Percentiles rank a stretch among this genome's conserved stretches.
Evolutionary conservation across 2,888 invertebrate genomes (phyloP).

Genomic region (Subacronicta megacephala): DNA sequence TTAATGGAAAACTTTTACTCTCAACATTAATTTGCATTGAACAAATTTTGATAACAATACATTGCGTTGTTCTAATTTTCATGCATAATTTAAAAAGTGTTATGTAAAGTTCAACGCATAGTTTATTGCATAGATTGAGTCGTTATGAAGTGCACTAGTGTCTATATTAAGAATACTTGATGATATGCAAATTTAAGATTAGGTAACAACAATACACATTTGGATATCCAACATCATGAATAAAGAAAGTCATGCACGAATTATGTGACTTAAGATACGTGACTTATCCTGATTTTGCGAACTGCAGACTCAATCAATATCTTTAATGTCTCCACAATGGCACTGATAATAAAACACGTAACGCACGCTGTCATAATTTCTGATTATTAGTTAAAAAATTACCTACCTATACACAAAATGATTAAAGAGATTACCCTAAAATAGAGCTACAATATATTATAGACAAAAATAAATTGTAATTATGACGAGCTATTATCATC

Average conservation of each 20-base stretch:
- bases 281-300: slow-evolving; percentile 41
- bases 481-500: slow-evolving; percentile 6
- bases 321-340: slow-evolving; percentile 24
- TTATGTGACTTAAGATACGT: slow-evolving; percentile 37
- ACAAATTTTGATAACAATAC: slow-evolving; percentile 6
- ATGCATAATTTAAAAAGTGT: not conserved
- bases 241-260: slow-evolving; percentile 26
- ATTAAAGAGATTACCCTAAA: no score
- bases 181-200: slow-evolving; percentile 9
- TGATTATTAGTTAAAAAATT: not conserved
- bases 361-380: slow-evolving; percentile 4
- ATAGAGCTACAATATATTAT: no score
- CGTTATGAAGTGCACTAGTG: not conserved
- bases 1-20: slow-evolving; percentile 20
- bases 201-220: slow-evolving; percentile 16
- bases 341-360: slow-evolving; percentile 23
- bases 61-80: slow-evolving; percentile 9
- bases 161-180: slow-evolving; percentile 2
- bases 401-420: no score
- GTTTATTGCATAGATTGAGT: not conserved
- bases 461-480: not conserved
- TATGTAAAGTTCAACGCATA: not conserved
- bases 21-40: slow-evolving; percentile 16
- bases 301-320: slow-evolving; percentile 38
- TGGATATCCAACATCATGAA: slow-evolving; percentile 4